phyloP scores from a whole-genome alignment of 2,888 invertebrate genomes.

The Phrixothrix hirtus region DNA sequence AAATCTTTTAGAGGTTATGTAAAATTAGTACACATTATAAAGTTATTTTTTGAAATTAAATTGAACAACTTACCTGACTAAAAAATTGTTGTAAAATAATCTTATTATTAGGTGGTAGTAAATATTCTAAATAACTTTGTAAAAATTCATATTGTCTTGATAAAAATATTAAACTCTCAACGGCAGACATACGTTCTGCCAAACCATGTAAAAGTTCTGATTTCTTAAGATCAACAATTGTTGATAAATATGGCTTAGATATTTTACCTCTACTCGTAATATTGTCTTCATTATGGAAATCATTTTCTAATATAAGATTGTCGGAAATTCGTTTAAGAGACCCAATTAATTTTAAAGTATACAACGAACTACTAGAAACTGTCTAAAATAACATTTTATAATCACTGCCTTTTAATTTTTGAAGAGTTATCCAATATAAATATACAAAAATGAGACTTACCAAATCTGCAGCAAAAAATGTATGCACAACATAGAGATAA shows the following conservation, averaged over 20 bases:
- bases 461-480: conserved; percentile 80
- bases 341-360: conserved; percentile 70
- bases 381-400: conserved; percentile 58
- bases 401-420: too few relatives aligned
- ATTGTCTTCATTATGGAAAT: conserved; percentile 37
- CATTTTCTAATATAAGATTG: conserved; percentile 63
- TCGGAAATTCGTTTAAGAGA: conserved; percentile 79
- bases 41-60: too few relatives aligned
- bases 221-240: conserved; percentile 67
- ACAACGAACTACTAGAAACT: conserved; percentile 59
- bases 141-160: conserved; percentile 84
- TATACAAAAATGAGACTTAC: conserved; percentile 54
- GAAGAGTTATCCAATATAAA: conserved; percentile 16
- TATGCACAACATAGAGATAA: conserved; percentile 86
- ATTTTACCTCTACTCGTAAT: conserved; percentile 53
- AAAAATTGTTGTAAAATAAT: conserved; percentile 72
- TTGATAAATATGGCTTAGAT: conserved; percentile 63
- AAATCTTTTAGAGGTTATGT: too few relatives aligned
- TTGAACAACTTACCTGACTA: conserved; percentile 60
- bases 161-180: conserved; percentile 90
- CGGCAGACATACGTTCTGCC: conserved; percentile 84
- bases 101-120: conserved; percentile 73
- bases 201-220: conserved; percentile 81
- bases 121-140: conserved; percentile 81
- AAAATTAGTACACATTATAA: too few relatives aligned